phyloP scores from a whole-genome alignment of 2,113 vertebrate genomes.

The Arenaria interpres region DNA sequence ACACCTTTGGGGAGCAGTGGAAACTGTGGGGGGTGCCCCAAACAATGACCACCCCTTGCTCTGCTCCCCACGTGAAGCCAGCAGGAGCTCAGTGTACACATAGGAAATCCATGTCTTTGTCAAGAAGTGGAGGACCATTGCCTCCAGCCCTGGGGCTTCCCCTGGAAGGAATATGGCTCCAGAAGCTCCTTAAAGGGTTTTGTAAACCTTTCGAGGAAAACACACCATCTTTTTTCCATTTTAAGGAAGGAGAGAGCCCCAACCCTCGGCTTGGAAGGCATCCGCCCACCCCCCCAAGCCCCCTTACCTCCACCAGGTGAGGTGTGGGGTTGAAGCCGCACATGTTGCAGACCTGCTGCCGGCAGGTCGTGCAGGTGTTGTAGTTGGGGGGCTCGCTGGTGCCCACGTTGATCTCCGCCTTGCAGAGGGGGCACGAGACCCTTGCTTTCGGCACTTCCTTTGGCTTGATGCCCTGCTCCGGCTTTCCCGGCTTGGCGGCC shows the following conservation, averaged over 20 bases:
- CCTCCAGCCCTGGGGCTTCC: neutral
- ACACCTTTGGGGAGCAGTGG: neutral
- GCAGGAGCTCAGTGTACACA: neutral
- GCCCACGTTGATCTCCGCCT: slow-evolving; percentile 89
- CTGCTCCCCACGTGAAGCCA: neutral
- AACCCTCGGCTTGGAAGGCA: fast-evolving
- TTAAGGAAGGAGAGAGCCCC: neutral
- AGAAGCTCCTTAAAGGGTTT: neutral
- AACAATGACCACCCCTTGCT: neutral
- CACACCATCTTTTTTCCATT: neutral
- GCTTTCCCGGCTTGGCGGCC: slow-evolving; percentile 62
- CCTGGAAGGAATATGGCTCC: neutral
- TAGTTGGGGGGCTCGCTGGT: slow-evolving; percentile 87
- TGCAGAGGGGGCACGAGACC: slow-evolving; percentile 91
- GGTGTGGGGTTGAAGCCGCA: slow-evolving; percentile 98
- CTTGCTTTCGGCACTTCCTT: slow-evolving; percentile 83
- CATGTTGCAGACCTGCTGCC: slow-evolving; percentile 94
- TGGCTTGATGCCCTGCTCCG: slow-evolving; percentile 73
- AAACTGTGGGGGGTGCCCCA: neutral
- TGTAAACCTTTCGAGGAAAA: neutral
- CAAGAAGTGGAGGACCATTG: neutral
- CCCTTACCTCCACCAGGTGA: slow-evolving; percentile 93
- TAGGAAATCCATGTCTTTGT: neutral
- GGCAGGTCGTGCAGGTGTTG: slow-evolving; percentile 94
- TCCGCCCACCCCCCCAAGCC: fast-evolving